phyloP scores from a whole-genome alignment of 2,888 invertebrate species.

The Temnothorax rugatulus region DNA sequence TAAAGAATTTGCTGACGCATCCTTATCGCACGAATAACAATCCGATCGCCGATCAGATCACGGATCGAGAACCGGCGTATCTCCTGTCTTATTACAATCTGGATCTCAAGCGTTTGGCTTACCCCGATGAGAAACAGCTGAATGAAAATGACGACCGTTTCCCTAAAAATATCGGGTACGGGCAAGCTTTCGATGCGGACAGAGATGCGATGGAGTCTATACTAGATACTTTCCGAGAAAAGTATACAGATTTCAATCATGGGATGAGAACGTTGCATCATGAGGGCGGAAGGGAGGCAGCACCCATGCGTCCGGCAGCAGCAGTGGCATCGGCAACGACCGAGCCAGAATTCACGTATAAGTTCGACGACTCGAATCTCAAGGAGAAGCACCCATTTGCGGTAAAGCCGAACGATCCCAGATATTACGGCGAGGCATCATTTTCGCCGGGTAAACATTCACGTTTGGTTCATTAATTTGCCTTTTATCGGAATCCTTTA shows the following conservation, averaged over 20 bases:
- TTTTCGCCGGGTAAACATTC: constrained; percentile 64
- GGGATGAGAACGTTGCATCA: constrained; percentile 10
- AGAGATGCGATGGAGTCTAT: constrained; percentile 58
- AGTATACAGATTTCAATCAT: constrained; percentile 9
- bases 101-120: constrained; percentile 40
- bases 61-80: constrained; percentile 22
- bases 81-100: constrained; percentile 32
- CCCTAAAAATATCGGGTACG: constrained; percentile 43
- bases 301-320: neutral
- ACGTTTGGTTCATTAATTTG: neutral
- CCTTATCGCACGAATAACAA: constrained; percentile 65
- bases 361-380: constrained; percentile 75
- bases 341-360: constrained; percentile 80
- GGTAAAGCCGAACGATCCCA: constrained; percentile 85
- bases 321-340: neutral
- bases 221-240: constrained; percentile 42
- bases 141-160: constrained; percentile 4
- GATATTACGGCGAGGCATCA: constrained; percentile 81
- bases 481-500: neutral
- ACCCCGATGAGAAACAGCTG: constrained; percentile 19
- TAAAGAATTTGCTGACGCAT: constrained; percentile 60
- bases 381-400: constrained; percentile 81
- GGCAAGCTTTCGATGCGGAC: constrained; percentile 26
- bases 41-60: constrained; percentile 35
- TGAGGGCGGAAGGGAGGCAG: constrained; percentile 20